Evolutionary conservation across 2,888 invertebrate species (phyloP).

Genomic region (Cheilosia impressa): DNA sequence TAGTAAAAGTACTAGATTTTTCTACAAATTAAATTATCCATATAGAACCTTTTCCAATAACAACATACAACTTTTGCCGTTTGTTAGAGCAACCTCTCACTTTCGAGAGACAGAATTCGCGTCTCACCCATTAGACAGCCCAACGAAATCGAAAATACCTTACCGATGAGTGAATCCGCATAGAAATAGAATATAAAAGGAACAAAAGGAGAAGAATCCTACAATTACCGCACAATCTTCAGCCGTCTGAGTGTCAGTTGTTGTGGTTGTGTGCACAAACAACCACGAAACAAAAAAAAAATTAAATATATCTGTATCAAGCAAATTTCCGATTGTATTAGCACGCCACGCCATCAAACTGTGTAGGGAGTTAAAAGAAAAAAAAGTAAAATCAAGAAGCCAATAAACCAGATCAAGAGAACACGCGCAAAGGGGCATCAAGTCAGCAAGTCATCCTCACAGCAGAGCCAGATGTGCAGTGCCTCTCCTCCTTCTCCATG

Average conservation of each 20-base stretch:
- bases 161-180: conserved; percentile 27
- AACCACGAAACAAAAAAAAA: not conserved
- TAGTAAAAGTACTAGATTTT: not conserved
- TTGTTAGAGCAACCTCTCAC: not conserved
- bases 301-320: conserved; percentile 11
- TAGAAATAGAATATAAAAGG: conserved; percentile 44
- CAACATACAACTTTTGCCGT: no score
- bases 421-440: conserved; percentile 36
- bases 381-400: not conserved
- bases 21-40: not conserved
- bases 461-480: conserved; percentile 64
- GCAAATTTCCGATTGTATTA: conserved; percentile 25
- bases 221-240: conserved; percentile 20
- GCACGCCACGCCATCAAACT: conserved; percentile 5
- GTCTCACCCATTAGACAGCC: not conserved
- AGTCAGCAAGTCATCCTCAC: conserved; percentile 39
- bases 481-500: conserved; percentile 13
- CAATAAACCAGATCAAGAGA: conserved; percentile 25
- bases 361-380: conserved; percentile 2
- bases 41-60: not conserved
- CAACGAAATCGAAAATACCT: conserved; percentile 18
- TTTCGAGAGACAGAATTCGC: not conserved
- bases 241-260: conserved; percentile 7
- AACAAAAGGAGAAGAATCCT: conserved; percentile 15
- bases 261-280: conserved; percentile 1